A percentile compares a stretch with the other conserved stretches of the same genome.
Evolutionary conservation across 2,113 vertebrate species (phyloP).

Genomic region (Lates calcarifer): DNA sequence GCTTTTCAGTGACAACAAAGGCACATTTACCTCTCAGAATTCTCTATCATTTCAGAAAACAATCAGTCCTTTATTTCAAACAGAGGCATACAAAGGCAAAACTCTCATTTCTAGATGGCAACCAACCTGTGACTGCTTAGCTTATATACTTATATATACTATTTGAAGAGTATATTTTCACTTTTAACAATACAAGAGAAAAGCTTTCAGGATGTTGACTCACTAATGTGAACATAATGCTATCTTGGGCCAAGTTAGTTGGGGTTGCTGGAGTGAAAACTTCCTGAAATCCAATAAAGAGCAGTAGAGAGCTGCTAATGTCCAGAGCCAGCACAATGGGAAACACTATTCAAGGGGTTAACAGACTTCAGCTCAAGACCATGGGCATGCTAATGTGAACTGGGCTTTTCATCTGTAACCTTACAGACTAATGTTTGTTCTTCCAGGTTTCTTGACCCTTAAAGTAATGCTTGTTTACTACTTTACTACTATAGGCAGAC

Average conservation of each 20-base stretch:
- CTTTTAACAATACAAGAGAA: no score
- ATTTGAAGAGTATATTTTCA: no score
- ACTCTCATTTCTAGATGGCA: no score
- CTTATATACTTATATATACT: no score
- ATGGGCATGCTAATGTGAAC: neutral
- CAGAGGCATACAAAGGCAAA: neutral
- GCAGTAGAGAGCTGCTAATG: neutral
- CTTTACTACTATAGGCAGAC: no score
- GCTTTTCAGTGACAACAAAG: neutral
- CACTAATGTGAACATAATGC: neutral
- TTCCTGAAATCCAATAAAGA: neutral
- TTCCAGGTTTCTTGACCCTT: no score
- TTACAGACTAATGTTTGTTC: no score
- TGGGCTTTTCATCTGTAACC: neutral
- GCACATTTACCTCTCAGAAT: neutral
- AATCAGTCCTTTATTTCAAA: neutral
- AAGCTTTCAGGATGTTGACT: neutral
- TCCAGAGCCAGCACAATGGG: neutral
- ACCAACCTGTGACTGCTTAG: neutral
- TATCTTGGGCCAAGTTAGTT: neutral
- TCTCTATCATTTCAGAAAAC: neutral
- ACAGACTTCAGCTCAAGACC: neutral
- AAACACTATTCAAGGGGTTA: neutral
- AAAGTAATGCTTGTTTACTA: no score
- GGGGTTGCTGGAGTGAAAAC: neutral